Conservation (phyloP, 2,888 invertebrate species). For the Parnassius glacialis region DNA sequence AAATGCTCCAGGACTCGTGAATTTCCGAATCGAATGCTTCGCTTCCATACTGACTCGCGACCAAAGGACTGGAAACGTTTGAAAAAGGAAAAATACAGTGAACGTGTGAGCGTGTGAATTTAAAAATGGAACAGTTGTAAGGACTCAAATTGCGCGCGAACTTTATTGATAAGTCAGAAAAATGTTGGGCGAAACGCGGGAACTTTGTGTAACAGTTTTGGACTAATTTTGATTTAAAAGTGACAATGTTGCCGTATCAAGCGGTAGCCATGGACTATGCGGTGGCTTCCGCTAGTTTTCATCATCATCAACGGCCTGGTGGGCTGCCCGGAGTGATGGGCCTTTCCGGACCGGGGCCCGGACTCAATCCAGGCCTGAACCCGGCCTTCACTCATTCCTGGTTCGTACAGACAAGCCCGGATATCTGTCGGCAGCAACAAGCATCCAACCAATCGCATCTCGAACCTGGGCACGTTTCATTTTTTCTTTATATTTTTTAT, state of each 20-base stretch:
- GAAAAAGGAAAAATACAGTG: conserved; percentile 21
- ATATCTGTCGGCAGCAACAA: conserved; percentile 93
- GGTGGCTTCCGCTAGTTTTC: conserved; percentile 78
- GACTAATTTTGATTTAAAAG: conserved; percentile 35
- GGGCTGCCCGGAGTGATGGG: conserved; percentile 81
- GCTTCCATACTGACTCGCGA: conserved; percentile 23
- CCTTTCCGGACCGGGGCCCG: conserved; percentile 76
- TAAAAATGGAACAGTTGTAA: conserved; percentile 47
- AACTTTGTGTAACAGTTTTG: conserved; percentile 46
- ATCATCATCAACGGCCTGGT: conserved; percentile 75
- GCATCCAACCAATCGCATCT: conserved; percentile 88
- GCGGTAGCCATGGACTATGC: conserved; percentile 94
- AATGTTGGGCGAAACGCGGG: conserved; percentile 52
- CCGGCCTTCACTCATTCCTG: conserved; percentile 96
- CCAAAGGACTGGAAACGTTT: conserved; percentile 23
- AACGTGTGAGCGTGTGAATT: conserved; percentile 30
- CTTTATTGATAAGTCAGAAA: conserved; percentile 37
- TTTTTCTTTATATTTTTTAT: conserved; percentile 76
- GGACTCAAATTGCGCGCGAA: conserved; percentile 28
- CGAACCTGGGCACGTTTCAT: conserved; percentile 95
- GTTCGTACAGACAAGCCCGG: conserved; percentile 94
- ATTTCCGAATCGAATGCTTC: conserved; percentile 28
- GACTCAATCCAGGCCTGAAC: conserved; percentile 75
- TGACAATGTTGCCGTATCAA: conserved; percentile 91
- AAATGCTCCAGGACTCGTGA: conserved; percentile 39